These are phyloP conservation scores for Agrenia bidenticulata DNA, from an alignment of 2,888 invertebrate genomes.

Conservation along the genomic window DNA sequence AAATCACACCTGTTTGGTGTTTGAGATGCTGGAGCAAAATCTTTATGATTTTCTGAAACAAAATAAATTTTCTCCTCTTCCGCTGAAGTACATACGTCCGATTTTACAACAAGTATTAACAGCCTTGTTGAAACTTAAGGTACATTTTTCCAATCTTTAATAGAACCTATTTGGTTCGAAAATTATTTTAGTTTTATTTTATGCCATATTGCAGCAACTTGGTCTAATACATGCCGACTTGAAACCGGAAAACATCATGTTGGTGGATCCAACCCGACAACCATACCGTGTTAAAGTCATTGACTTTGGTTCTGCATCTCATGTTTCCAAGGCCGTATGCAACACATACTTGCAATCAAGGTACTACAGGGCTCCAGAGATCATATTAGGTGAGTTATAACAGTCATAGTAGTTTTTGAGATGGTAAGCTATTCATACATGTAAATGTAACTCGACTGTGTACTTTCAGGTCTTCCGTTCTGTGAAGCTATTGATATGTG, in stretches of 20 bases:
- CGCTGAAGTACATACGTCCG: slow-evolving; percentile 96
- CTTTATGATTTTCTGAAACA: slow-evolving; percentile 99
- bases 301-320: slow-evolving; percentile 99
- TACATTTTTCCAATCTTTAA: slow-evolving; percentile 55
- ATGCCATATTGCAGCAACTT: slow-evolving; percentile 78
- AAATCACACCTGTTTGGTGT: slow-evolving; percentile 98
- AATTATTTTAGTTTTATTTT: slow-evolving; percentile 6
- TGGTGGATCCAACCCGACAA: slow-evolving; percentile 96
- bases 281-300: slow-evolving; percentile 99
- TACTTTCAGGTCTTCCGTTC: slow-evolving; percentile 80
- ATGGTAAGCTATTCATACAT: slow-evolving; percentile 3
- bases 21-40: slow-evolving; percentile 99
- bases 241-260: slow-evolving; percentile 99
- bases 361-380: slow-evolving; percentile 97
- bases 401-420: neutral
- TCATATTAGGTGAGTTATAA: slow-evolving; percentile 70
- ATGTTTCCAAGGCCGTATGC: slow-evolving; percentile 98
- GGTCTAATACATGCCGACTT: slow-evolving; percentile 99
- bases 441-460: too few relatives aligned
- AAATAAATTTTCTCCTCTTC: slow-evolving; percentile 98
- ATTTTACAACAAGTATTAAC: slow-evolving; percentile 96
- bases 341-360: slow-evolving; percentile 99
- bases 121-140: slow-evolving; percentile 79
- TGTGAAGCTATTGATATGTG: slow-evolving; percentile 99
- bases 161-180: neutral